Base-by-base conservation (phyloP, 1,140 invertebrate species). In the Mycetomoellerius zeteki region DNA sequence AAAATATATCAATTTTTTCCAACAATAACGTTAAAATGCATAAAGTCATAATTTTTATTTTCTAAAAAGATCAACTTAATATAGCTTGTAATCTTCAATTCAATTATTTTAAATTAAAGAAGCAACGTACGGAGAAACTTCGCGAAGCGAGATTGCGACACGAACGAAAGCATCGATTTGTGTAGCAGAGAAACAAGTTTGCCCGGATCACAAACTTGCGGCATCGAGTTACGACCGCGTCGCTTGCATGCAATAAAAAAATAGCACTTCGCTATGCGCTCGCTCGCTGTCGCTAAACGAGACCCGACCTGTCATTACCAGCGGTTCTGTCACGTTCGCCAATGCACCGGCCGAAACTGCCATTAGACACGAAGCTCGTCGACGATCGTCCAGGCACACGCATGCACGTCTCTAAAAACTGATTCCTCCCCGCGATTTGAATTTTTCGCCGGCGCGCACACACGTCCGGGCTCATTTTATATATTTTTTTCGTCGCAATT, bases 371-470 rank as follows among this genome's bases (percentile, higher is more conserved):
- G 88, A 88, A 80, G 72, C 76, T 27, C 82, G 72, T 50, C 43
- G 72, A 12, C 82, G 82, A 67, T 78, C 78, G 78, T 78, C 50
- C 50, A 33, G 21, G 37, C 69, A 21, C 86, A 85, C 67, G 73
- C 86, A 67, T 72, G 86, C 86, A 88, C 60, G 75, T 50, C 30
- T 12, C 73, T 52, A 86, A 58, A 88, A 89, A 89, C 86, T 50
- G 87, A 89, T 88, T 86, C 56, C 77, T 58, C 56, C 24, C 27
- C 69, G 73, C 88, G 86, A 89, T 89, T 89, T 77, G 86, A 87
- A 89, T 89, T 88, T 80, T 54, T 47, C 37, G 58, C 47, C 30
- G 72, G 50, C n/a, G 64, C 73, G 14, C 33, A 21, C 73, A 60
- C 54, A 24, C 24, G 71, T 3, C 69, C 30, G 33, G n/a, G 14